Base-by-base conservation (phyloP, 2,113 vertebrate species). In the Coptodon rendalli region DNA sequence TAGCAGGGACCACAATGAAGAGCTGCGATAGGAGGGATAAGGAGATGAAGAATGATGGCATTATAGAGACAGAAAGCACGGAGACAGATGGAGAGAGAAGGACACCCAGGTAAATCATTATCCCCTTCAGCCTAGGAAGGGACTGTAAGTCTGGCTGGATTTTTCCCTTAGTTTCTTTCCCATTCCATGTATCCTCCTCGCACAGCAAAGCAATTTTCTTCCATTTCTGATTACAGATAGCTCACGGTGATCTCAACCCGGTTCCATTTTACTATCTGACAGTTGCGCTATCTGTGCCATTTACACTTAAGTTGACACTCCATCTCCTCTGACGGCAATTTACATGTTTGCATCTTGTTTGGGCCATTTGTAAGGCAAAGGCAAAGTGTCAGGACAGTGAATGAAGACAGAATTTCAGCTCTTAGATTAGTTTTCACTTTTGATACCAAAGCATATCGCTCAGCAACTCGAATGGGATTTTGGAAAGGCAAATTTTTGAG, bases 401-500 rank as follows among this genome's bases (percentile, higher is more conserved):
- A 66, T 48, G 27, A 31, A 82, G 63, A 40, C 71, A 8, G 86
- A 81, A 86, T 91, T 86, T 82, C 53, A 71, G 80, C 9, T 29
- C 27, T 43, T 48, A 87, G 93, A 94, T 95, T 94, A 92, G 87
- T 93, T 93, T 93, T 95, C 94, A 95, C 89, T 92, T 94, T 91
- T 93, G 86, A 92, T 94, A 90, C 80, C 68, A 31, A 68, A 90
- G 86, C 6, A 1, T 87, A 94, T 94, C 81, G 61, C 91, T 95
- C 90, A 92, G 7, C 27, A 53, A 9, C 29, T 54, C 48, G 61
- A 83, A 83, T 56, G 89, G 91, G 83, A 82, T 87, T 92, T 85
- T 2, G 14, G 38, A n/a, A 24, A 83, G 12, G 82, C 34, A 27
- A 48, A 56, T 88, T 88, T 91, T 52, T 59, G 68, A 87, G 61